Evolutionary conservation across 2,888 invertebrate species (phyloP).

Genomic region (Biston betularia): DNA sequence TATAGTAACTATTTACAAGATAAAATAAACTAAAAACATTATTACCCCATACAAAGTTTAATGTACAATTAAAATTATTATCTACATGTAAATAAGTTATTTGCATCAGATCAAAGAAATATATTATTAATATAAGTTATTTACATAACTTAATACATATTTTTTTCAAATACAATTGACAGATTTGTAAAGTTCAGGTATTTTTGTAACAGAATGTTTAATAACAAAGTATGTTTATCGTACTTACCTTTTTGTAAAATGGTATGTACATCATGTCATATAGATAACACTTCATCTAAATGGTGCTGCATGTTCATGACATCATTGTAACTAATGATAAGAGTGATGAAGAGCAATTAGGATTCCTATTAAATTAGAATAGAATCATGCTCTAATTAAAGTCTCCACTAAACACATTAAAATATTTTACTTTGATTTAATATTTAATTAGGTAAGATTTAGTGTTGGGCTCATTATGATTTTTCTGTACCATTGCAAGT

Average conservation of each 20-base stretch:
- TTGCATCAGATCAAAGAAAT: too few species aligned
- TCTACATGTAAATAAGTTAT: not conserved
- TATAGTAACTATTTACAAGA: not conserved
- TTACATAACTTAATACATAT: not conserved
- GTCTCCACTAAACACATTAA: not conserved
- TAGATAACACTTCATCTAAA: conserved; percentile 26
- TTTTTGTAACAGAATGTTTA: too few species aligned
- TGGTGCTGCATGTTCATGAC: conserved; percentile 34
- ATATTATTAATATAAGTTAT: not conserved
- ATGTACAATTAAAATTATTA: too few species aligned
- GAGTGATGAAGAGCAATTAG: conserved; percentile 41
- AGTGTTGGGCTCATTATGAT: too few species aligned
- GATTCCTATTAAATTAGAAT: conserved; percentile 17
- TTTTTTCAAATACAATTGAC: too few species aligned
- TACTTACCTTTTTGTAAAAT: not conserved
- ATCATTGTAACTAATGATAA: conserved; percentile 48
- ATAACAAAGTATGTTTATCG: not conserved
- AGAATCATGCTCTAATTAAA: conserved; percentile 6
- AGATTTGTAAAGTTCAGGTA: too few species aligned
- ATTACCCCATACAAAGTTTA: not conserved
- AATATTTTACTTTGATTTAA: too few species aligned
- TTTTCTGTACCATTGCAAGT: too few species aligned
- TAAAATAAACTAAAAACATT: not conserved
- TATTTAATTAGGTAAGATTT: too few species aligned
- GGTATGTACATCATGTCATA: conserved; percentile 36